A percentile compares a stretch with the other conserved stretches of the same genome.
These are phyloP conservation scores for Helobdella robusta DNA, from an alignment of 2,888 invertebrate species.

Conservation along the genomic window DNA sequence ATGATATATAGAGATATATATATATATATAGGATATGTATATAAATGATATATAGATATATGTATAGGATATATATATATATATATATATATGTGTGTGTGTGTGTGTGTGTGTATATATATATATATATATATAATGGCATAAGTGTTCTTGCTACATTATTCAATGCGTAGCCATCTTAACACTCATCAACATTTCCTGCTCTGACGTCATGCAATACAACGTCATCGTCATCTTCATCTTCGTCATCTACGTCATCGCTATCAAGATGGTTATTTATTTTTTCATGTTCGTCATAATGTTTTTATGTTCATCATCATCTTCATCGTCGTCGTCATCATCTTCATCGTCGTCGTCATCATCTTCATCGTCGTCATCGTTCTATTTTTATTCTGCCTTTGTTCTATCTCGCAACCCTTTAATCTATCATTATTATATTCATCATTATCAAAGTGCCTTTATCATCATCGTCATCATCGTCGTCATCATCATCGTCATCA, in stretches of 20 bases:
- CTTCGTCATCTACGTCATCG: background rate
- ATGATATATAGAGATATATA: too few relatives aligned
- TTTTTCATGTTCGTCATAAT: background rate
- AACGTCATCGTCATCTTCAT: background rate
- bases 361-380: background rate
- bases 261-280: background rate
- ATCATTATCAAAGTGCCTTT: background rate
- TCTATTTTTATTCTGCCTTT: too few relatives aligned
- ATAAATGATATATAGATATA: too few relatives aligned
- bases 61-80: too few relatives aligned
- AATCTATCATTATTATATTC: background rate
- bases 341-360: background rate
- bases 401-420: too few relatives aligned
- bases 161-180: too few relatives aligned
- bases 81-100: too few relatives aligned
- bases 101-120: too few relatives aligned
- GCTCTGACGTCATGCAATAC: background rate
- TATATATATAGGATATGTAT: too few relatives aligned
- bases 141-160: too few relatives aligned
- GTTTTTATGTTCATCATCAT: background rate
- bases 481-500: conserved; percentile 12
- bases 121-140: too few relatives aligned
- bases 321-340: background rate
- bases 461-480: background rate
- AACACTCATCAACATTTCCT: background rate